Percentiles rank a stretch among this genome's conserved stretches.
Conservation (phyloP, 2,797 vertebrate species). For the Hemibagrus guttatus region DNA sequence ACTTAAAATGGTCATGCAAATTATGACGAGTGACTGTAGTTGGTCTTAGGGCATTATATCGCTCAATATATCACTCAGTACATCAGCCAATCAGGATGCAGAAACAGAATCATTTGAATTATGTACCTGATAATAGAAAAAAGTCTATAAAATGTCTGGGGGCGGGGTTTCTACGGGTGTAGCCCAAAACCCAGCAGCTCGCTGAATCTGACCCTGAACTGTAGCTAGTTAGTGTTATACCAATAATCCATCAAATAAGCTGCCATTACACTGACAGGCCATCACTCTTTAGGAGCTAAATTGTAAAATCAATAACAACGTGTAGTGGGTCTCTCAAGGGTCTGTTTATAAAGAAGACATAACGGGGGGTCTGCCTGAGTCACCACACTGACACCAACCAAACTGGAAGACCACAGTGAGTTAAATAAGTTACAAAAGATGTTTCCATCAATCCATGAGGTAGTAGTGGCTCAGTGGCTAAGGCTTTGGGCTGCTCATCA, state of each 20-base stretch:
- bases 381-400: not conserved
- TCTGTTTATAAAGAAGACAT: not conserved
- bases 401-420: not conserved
- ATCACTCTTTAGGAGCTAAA: not conserved
- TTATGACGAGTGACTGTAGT: no score
- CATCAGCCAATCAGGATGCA: no score
- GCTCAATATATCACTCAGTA: no score
- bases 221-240: not conserved
- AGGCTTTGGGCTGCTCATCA: not conserved
- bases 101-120: no score
- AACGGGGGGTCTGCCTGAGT: not conserved
- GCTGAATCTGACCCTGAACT: not conserved
- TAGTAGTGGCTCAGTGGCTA: not conserved
- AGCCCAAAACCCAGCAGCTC: not conserved
- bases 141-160: no score
- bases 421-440: not conserved
- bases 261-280: conserved; percentile 11
- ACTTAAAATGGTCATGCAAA: not conserved
- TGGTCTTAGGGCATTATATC: no score
- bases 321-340: not conserved
- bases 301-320: conserved; percentile 14
- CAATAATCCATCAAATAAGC: conserved; percentile 14
- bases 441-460: not conserved
- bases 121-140: no score
- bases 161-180: no score